Percentiles rank a stretch among this genome's conserved stretches.
These are phyloP conservation scores for Uria aalge DNA, from an alignment of 2,113 vertebrate genomes.

Conservation along the genomic window DNA sequence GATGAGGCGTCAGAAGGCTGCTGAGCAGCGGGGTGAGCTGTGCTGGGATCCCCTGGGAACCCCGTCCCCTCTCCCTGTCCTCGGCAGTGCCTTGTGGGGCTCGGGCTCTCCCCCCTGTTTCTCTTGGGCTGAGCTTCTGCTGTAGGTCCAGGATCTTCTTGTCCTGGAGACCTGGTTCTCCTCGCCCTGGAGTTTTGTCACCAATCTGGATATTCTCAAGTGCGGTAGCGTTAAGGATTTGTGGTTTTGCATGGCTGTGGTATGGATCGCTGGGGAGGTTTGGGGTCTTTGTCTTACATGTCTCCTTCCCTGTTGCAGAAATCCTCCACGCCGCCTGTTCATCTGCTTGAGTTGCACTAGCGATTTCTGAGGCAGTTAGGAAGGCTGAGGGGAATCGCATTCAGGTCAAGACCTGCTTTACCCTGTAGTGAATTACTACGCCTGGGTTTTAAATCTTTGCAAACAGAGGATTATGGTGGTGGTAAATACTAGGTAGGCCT, in stretches of 20 bases:
- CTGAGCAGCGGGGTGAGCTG: neutral
- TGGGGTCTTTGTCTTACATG: neutral
- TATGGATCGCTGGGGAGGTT: neutral
- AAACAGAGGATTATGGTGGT: constrained; percentile 56
- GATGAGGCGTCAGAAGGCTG: neutral
- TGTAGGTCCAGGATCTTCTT: neutral
- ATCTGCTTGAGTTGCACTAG: neutral
- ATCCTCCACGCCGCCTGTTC: neutral
- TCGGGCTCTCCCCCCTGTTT: neutral
- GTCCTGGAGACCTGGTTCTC: neutral
- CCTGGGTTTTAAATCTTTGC: constrained; percentile 52
- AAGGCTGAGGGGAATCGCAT: constrained; percentile 24
- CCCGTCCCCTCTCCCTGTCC: neutral
- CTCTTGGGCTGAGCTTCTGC: neutral
- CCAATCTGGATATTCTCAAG: neutral
- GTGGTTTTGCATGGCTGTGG: neutral
- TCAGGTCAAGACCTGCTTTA: constrained; percentile 54
- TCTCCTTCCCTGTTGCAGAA: neutral
- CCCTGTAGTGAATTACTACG: constrained; percentile 24
- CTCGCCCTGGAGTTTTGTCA: neutral
- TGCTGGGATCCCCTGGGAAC: constrained; percentile 4
- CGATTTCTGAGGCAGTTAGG: neutral
- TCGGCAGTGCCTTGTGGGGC: neutral
- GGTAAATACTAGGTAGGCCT: constrained; percentile 28
- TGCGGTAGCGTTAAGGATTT: neutral